A percentile compares a stretch with the other conserved stretches of the same genome.
Conservation (phyloP, 2,113 vertebrate genomes). For the Nicator chloris region DNA sequence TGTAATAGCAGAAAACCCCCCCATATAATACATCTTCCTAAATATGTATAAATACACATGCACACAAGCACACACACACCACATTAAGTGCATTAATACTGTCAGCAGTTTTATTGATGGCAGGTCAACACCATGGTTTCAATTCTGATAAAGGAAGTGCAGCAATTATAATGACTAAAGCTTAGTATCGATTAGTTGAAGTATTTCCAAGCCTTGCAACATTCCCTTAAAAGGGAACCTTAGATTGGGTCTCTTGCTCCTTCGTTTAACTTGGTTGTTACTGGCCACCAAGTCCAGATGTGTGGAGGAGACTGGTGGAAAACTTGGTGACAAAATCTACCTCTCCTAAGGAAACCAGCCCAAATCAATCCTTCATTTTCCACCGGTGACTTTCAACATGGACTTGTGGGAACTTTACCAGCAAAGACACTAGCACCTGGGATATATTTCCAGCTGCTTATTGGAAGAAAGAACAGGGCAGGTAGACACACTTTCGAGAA, state of each 20-base stretch:
- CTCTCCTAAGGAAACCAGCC: background rate
- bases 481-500: background rate
- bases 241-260: background rate
- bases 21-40: background rate
- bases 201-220: conserved; percentile 8
- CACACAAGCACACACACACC: background rate
- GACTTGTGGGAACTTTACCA: background rate
- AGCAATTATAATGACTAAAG: background rate
- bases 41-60: background rate
- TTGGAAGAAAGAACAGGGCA: background rate
- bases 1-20: background rate
- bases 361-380: background rate
- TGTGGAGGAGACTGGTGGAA: background rate
- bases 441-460: background rate
- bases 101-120: background rate
- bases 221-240: conserved; percentile 36
- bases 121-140: background rate
- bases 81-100: background rate
- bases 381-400: background rate
- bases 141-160: background rate
- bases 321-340: background rate
- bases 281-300: background rate
- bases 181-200: background rate
- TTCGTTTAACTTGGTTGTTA: background rate
- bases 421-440: background rate